Evolutionary conservation across 1,140 invertebrate species (phyloP), one percentile per base, ranked within the genome.

Genomic region (Bombus superbus): DNA sequence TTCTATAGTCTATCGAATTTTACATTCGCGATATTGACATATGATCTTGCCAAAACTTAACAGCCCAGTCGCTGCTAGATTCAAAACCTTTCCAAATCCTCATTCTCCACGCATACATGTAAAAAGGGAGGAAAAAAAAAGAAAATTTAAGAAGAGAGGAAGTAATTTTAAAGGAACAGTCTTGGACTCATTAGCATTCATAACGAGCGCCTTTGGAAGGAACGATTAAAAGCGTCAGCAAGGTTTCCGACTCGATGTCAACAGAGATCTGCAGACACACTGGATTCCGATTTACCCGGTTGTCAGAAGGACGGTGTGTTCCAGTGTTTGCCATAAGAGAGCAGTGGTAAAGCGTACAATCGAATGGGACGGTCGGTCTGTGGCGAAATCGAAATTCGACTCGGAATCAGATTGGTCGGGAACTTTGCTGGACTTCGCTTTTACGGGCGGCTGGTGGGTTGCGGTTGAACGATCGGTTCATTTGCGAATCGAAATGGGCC

Each of bases 401-500:
- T 71, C 82, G 35, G 44, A 15, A 35, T 64, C 74, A 79, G 82
- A 79, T 84, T 84, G 82, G 75, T 79, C 25, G 28, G 82, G 47
- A 84, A 84, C 82, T 84, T 78, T 71, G 82, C 75, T 10, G n/a
- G 53, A n/a, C 35, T 77, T 40, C 53, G 75, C 82, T 79, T 82
- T 84, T 84, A 78, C 82, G 47, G 35, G 15, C 9, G 44, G 25
- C n/a, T 22, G 32, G 44, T 22, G 73, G 73, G 73, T n/a, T 77
- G 81, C 44, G 81, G 81, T 83, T 53, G 73, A 64, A 76, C 72
- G 72, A 32, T 76, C n/a, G 73, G 72, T 83, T 83, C 81, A 83
- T 83, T 83, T 83, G 62, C 42, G 73, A 83, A 83, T 83, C 72
- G 81, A 83, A 83, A 83, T 76, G 76, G 72, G 35, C 72, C 44